Conservation (phyloP, 92 coral and sea anemone species). For the Porites cylindrica region DNA sequence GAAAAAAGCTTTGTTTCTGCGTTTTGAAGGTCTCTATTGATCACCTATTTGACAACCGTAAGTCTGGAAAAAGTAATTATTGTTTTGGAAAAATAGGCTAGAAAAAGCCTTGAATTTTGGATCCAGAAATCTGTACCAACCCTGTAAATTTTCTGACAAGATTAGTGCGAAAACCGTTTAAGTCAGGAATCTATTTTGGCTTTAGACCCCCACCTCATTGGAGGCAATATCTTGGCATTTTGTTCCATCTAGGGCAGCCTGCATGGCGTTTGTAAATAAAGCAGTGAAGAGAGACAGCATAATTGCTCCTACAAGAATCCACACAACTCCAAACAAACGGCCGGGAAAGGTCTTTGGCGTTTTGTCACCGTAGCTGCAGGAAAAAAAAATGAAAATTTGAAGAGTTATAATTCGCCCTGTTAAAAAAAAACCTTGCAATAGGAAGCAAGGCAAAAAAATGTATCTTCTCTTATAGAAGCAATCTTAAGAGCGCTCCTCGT, state of each 20-base stretch:
- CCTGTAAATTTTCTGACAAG: neutral
- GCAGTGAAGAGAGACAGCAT: constrained; percentile 67
- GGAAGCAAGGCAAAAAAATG: neutral
- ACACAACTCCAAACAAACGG: constrained; percentile 47
- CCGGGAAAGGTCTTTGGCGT: constrained; percentile 54
- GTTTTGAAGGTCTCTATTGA: too few relatives aligned
- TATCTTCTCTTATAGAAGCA: too few relatives aligned
- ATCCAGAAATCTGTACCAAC: neutral
- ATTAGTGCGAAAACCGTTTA: neutral
- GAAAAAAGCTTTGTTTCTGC: too few relatives aligned
- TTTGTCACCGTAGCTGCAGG: constrained; percentile 63
- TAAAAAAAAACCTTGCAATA: neutral
- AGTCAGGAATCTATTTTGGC: neutral
- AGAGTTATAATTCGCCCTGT: too few relatives aligned
- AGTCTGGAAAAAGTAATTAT: too few relatives aligned
- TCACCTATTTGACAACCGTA: too few relatives aligned
- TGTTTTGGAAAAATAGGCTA: too few relatives aligned
- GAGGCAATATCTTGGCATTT: constrained; percentile 29
- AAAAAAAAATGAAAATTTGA: neutral
- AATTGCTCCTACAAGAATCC: constrained; percentile 69
- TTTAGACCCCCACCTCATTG: constrained; percentile 18
- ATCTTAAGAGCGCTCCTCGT: too few relatives aligned
- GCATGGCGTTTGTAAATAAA: constrained; percentile 51
- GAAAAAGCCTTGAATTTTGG: too few relatives aligned
- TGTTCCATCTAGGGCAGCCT: constrained; percentile 50